Base-by-base conservation (phyloP, 2,797 vertebrate genomes). In the Mycteria americana region DNA sequence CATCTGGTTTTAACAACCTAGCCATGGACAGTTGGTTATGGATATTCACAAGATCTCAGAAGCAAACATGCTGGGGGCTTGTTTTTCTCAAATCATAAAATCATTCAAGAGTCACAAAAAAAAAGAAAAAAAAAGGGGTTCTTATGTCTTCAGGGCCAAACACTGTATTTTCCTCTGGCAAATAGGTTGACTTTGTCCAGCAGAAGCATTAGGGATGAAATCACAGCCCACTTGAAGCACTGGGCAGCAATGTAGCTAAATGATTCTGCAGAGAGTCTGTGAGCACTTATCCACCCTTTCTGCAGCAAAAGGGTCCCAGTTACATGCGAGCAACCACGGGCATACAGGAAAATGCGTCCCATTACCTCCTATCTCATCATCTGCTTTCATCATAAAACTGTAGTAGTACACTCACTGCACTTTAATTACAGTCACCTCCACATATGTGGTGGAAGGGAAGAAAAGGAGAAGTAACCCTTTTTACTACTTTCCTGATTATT, bases 11-110 rank as follows among this genome's bases (percentile, higher is more conserved):
- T 46, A 79, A 64, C 39, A 73, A 33, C 28, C 22, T 46, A 82
- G 4, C 4, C 13, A 63, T 28, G 10, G 11, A 43, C 13, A 63
- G 25, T 2, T 33, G 3, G 4, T 39, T 68, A 54, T 0, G 1
- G n/a, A 50, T 67, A 73, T 35, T 60, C 31, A 64, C 21, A 59
- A 68, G 83, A 68, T 59, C 14, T 54, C 28, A 43, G 28, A 46
- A 59, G 13, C 31, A 80, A 53, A 62, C 10, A 54, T 17, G 11
- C n/a, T 70, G 6, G 9, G 17, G 10, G 5, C 18, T 76, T 72
- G 18, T 10, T 53, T 79, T 21, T 84, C 18, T 79, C 11, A 35
- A 79, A 83, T 48, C 3, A 27, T n/a, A 65, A 77, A 77, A 77
- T 59, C 43, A 57, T 33, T 54, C 8, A 72, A 54, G 39, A 67